Conservation (phyloP, 37 sponge, comb jelly and placozoan genomes). For the Geodia barretti region DNA sequence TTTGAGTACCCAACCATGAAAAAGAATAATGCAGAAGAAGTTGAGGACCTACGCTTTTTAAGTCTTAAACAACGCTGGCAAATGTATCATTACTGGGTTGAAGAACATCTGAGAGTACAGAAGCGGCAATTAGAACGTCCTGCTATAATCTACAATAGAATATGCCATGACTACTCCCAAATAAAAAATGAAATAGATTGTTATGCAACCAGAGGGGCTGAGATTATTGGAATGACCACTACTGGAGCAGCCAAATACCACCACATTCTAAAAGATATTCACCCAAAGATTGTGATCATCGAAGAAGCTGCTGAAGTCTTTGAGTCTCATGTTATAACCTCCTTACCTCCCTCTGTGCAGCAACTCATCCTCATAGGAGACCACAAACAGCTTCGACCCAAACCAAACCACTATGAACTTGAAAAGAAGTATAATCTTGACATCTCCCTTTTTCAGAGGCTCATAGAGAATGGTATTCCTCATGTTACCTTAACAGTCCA, state of each 20-base stretch:
- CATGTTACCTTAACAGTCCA: constrained; percentile 67
- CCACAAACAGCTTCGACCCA: constrained; percentile 93
- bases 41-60: constrained; percentile 19
- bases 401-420: constrained; percentile 73
- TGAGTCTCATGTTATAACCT: constrained; percentile 89
- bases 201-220: too few relatives aligned
- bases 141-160: not conserved
- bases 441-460: constrained; percentile 95
- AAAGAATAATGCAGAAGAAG: constrained; percentile 21
- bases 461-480: constrained; percentile 46
- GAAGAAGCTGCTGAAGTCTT: constrained; percentile 98
- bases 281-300: constrained; percentile 89
- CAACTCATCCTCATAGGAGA: constrained; percentile 95
- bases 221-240: too few relatives aligned
- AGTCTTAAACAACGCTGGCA: constrained; percentile 36
- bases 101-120: not conserved
- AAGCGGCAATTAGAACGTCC: constrained; percentile 11
- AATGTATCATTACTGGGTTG: constrained; percentile 75
- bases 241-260: too few relatives aligned
- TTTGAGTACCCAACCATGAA: constrained; percentile 28
- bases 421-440: constrained; percentile 62
- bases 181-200: too few relatives aligned
- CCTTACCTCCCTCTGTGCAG: constrained; percentile 75
- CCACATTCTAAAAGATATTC: too few relatives aligned
- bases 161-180: constrained; percentile 29